These are phyloP conservation scores for Scelioninae gen. 1 DNA, from an alignment of 2,888 invertebrate species.

Conservation along the genomic window DNA sequence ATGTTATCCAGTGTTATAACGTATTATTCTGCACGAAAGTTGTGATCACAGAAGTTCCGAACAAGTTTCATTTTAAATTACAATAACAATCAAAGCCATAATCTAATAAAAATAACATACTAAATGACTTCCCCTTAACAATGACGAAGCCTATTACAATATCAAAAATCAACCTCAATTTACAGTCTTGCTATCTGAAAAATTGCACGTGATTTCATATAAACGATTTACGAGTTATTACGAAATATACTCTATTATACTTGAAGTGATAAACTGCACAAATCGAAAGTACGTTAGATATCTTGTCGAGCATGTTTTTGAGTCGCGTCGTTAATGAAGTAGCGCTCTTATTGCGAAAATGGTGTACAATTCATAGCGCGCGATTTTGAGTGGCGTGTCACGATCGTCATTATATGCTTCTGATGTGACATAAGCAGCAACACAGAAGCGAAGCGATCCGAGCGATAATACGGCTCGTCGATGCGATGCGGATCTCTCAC, in stretches of 20 bases:
- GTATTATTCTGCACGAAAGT: conserved; percentile 22
- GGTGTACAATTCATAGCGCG: conserved; percentile 30
- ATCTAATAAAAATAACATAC: background rate
- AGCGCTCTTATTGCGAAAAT: conserved; percentile 45
- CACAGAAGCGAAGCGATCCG: conserved; percentile 49
- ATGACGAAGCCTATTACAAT: background rate
- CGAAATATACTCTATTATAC: background rate
- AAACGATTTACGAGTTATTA: conserved; percentile 12
- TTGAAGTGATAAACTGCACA: conserved; percentile 9
- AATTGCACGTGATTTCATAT: background rate
- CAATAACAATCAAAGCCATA: conserved; percentile 5
- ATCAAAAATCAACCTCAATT: background rate
- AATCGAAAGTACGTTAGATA: conserved; percentile 22
- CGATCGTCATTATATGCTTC: conserved; percentile 63
- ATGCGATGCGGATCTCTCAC: conserved; percentile 65
- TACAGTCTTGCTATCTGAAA: background rate
- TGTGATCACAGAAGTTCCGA: conserved; percentile 1
- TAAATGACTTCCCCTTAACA: background rate
- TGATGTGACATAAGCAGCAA: conserved; percentile 54
- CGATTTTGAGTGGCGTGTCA: conserved; percentile 41
- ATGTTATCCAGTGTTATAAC: conserved; percentile 28
- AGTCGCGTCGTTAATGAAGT: conserved; percentile 37
- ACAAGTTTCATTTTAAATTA: background rate
- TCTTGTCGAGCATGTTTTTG: conserved; percentile 32
- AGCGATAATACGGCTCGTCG: conserved; percentile 58